Evolutionary conservation across 1,140 invertebrate species (phyloP).

Genomic region (Ceratina australensis): DNA sequence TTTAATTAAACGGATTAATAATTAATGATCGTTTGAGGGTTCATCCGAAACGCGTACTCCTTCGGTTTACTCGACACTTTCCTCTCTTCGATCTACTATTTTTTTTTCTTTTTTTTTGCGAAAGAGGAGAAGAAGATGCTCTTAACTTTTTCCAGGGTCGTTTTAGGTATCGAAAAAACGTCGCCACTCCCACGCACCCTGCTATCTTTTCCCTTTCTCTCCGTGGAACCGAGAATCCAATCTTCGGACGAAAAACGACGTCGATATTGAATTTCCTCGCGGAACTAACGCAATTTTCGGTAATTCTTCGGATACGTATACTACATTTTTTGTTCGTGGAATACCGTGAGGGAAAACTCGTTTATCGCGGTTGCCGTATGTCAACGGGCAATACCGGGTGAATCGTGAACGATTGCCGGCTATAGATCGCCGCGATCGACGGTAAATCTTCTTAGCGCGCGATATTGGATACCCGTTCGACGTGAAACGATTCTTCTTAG

Average conservation of each 20-base stretch:
- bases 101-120: too few relatives aligned
- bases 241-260: constrained; percentile 13
- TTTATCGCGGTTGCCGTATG: not conserved
- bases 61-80: too few relatives aligned
- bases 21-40: too few relatives aligned
- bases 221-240: constrained; percentile 1
- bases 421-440: too few relatives aligned
- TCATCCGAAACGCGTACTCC: too few relatives aligned
- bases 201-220: constrained; percentile 37
- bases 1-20: not conserved
- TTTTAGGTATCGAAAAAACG: not conserved
- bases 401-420: too few relatives aligned
- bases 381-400: too few relatives aligned
- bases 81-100: too few relatives aligned
- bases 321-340: not conserved
- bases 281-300: constrained; percentile 40
- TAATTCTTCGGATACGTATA: constrained; percentile 32
- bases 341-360: not conserved
- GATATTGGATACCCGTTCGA: not conserved
- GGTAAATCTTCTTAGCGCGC: not conserved
- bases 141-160: not conserved
- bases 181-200: constrained; percentile 15
- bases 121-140: not conserved
- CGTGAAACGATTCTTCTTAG: not conserved
- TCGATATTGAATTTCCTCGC: constrained; percentile 41